Conservation (phyloP, 1,140 invertebrate species). For the Aphelenchoides besseyi region DNA sequence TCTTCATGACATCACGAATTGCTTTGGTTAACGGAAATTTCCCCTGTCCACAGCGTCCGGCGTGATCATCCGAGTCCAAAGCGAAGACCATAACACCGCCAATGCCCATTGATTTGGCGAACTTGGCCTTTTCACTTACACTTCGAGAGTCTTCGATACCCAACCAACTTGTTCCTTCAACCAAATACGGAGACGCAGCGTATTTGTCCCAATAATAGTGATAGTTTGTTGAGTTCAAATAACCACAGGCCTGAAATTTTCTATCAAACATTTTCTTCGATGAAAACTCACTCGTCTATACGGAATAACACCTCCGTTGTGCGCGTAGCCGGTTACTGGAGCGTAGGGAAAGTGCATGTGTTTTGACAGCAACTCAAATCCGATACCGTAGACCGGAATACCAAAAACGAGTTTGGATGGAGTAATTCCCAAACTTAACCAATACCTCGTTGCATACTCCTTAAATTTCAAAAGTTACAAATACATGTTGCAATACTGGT, state of each 20-base stretch:
- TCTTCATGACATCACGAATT: not conserved
- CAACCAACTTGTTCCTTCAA: slow-evolving; percentile 35
- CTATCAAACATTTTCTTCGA: slow-evolving; percentile 3
- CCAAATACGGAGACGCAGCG: slow-evolving; percentile 46
- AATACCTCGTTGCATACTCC: slow-evolving; percentile 43
- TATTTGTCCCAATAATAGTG: slow-evolving; percentile 42
- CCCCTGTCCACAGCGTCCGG: slow-evolving; percentile 11
- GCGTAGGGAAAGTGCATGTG: slow-evolving; percentile 40
- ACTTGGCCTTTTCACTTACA: slow-evolving; percentile 38
- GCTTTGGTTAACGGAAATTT: slow-evolving; percentile 4
- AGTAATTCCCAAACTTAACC: slow-evolving; percentile 28
- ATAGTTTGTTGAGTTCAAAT: slow-evolving; percentile 22
- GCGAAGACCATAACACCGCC: slow-evolving; percentile 50
- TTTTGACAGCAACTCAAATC: slow-evolving; percentile 34
- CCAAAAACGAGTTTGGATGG: slow-evolving; percentile 46
- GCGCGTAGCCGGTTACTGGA: slow-evolving; percentile 32
- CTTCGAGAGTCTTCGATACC: slow-evolving; percentile 33
- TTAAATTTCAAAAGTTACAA: slow-evolving; percentile 24
- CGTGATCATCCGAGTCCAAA: slow-evolving; percentile 38
- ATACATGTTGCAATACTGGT: too few species aligned
- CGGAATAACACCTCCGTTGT: slow-evolving; percentile 17
- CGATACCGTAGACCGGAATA: slow-evolving; percentile 48
- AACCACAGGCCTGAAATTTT: slow-evolving; percentile 17
- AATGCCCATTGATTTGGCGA: slow-evolving; percentile 30
- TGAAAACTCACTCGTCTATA: slow-evolving; percentile 23